phyloP scores from a whole-genome alignment of 2,888 invertebrate genomes.

The Furcula furcula region DNA sequence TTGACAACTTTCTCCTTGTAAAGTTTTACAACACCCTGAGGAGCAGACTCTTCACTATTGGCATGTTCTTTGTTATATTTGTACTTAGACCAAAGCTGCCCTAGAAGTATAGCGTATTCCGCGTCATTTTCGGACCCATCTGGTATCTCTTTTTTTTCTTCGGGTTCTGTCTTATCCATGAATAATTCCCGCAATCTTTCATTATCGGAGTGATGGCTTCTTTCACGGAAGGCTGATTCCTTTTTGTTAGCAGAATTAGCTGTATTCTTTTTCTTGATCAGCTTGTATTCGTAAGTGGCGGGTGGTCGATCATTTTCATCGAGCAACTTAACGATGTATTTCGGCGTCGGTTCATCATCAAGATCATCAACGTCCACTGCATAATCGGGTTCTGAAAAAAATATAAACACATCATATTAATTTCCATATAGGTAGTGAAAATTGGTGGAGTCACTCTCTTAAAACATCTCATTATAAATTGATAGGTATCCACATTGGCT shows the following conservation, averaged over 20 bases:
- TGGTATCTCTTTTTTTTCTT: conserved; percentile 50
- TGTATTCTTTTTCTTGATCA: conserved; percentile 75
- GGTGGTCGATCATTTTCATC: conserved; percentile 69
- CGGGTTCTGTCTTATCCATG: conserved; percentile 55
- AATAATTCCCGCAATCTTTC: conserved; percentile 67
- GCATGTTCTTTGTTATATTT: conserved; percentile 65
- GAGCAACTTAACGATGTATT: conserved; percentile 62
- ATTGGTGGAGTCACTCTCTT: too few relatives aligned
- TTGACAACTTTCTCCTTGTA: conserved; percentile 73
- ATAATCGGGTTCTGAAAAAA: conserved; percentile 63
- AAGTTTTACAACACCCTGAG: conserved; percentile 70
- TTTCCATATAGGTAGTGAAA: too few relatives aligned
- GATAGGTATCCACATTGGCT: too few relatives aligned
- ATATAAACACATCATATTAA: too few relatives aligned
- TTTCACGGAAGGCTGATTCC: conserved; percentile 71
- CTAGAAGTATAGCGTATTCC: conserved; percentile 78
- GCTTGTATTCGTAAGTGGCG: conserved; percentile 79
- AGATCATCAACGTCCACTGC: conserved; percentile 57
- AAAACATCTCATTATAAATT: too few relatives aligned
- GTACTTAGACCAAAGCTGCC: conserved; percentile 82
- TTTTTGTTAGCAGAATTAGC: conserved; percentile 41
- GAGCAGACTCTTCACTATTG: conserved; percentile 52
- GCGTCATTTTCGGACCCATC: conserved; percentile 66
- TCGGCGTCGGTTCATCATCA: conserved; percentile 56
- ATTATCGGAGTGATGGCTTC: conserved; percentile 65